Evolutionary conservation across 1,140 invertebrate species (phyloP), one percentile per base, ranked within the genome.

Genomic region (Aphaenogaster rudis): DNA sequence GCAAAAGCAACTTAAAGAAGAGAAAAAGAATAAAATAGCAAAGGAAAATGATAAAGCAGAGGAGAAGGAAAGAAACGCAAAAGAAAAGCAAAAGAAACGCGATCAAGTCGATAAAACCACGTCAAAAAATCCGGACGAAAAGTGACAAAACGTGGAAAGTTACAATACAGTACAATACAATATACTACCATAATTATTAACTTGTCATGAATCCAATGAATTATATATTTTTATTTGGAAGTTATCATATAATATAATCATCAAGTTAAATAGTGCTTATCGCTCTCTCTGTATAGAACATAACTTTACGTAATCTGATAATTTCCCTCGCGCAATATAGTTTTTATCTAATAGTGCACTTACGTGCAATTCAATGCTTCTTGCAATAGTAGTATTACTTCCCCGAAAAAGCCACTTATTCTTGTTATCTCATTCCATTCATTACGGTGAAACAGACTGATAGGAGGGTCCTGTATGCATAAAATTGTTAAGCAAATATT

Each of bases 361-460:
- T 79, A 95, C 95, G 94, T 93, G 93, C 94, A 95, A 89, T 95
- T 95, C 91, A 95, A 91, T 77, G 91, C 93, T 59, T 94, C 89
- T 76, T 94, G 64, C 66, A 95, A 90, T 39, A 95, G 90, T 33
- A 93, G 86, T 48, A 95, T 88, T 7, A 95, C 88, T 28, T 93
- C 94, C 0, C 95, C 95, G 80, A 95, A 95, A 81, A 95, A 95
- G 9, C 95, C 95, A 13, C 74, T 77, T n/a, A 95, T 88, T 6
- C 93, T 89, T 9, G 87, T 88, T 74, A 95, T 90, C 42, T 88
- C 71, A 6, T 92, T 93, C 6, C 33, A 7, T 8, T 87, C 9
- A 77, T 95, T 88, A 4, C 77, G 86, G n/a, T 88, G 3, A 45
- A 95, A 90, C 11, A 90, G 71, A 5, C 95, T 95, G 13, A 94